A percentile compares a stretch with the other conserved stretches of the same genome.
phyloP scores from a whole-genome alignment of 2,113 vertebrate genomes.

The Cairina moschata region DNA sequence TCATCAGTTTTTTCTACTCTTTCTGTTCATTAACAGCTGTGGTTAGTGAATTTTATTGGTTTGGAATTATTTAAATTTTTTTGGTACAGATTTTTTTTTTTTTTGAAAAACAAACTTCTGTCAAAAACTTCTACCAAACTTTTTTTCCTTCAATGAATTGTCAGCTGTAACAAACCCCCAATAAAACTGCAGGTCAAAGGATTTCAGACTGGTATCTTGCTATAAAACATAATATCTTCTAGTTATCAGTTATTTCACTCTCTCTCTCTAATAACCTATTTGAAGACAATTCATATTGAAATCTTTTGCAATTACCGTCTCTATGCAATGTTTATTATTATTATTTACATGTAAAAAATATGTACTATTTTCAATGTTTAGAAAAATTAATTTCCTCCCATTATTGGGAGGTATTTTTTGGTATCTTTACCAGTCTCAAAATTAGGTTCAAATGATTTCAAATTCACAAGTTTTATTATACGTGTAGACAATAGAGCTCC shows the following conservation, averaged over 20 bases:
- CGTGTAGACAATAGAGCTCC: background rate
- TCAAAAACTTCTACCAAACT: background rate
- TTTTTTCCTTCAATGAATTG: background rate
- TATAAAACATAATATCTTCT: background rate
- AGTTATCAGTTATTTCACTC: background rate
- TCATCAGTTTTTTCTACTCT: background rate
- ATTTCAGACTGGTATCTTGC: background rate
- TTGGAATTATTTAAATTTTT: background rate
- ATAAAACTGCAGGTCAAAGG: background rate
- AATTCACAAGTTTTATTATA: background rate
- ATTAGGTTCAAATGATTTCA: background rate
- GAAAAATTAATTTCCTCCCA: background rate
- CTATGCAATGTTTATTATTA: background rate
- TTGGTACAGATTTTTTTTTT: background rate
- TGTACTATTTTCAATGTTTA: background rate
- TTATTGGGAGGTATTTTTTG: no score
- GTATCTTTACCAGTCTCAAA: background rate
- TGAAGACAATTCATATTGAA: background rate
- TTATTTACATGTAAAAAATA: background rate
- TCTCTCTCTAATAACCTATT: background rate
- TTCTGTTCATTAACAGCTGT: background rate
- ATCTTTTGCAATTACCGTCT: background rate
- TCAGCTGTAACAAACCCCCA: background rate
- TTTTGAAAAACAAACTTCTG: rapidly evolving
- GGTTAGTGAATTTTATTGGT: background rate